These are phyloP conservation scores for Bungarus multicinctus DNA, from an alignment of 2,113 vertebrate species.

Conservation along the genomic window DNA sequence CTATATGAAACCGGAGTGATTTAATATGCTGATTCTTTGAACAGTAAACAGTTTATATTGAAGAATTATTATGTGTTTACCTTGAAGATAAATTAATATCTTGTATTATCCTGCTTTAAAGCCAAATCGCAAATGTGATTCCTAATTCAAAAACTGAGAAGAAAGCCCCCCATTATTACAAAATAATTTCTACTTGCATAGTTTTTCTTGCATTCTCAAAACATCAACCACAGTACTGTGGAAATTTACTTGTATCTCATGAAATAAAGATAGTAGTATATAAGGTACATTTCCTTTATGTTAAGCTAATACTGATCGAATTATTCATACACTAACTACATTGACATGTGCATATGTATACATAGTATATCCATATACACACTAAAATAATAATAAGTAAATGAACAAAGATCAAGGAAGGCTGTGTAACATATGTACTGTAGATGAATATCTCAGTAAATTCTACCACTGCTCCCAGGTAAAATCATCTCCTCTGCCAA, in stretches of 20 bases:
- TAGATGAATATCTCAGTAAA: not conserved
- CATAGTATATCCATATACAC: not conserved
- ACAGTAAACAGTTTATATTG: not conserved
- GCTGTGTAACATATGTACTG: not conserved
- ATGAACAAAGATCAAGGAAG: not conserved
- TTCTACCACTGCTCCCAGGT: constrained; percentile 95
- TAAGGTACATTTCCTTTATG: constrained; percentile 13
- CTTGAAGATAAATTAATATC: not conserved
- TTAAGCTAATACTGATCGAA: constrained; percentile 35
- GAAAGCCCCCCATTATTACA: not conserved
- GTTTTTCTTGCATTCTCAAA: not conserved
- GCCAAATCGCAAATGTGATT: not conserved
- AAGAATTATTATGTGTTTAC: not conserved
- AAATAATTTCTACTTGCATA: not conserved
- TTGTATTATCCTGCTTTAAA: not conserved
- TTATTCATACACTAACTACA: not conserved
- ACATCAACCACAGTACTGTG: not conserved
- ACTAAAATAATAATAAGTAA: not conserved
- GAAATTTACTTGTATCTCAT: not conserved
- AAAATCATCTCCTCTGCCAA: constrained; percentile 93
- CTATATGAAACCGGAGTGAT: not conserved
- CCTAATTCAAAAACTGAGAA: not conserved
- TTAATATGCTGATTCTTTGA: not conserved
- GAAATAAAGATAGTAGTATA: not conserved
- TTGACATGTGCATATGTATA: constrained; percentile 24